These are phyloP conservation scores for Alces alces DNA, from an alignment of 2,113 vertebrate species.

Conservation along the genomic window DNA sequence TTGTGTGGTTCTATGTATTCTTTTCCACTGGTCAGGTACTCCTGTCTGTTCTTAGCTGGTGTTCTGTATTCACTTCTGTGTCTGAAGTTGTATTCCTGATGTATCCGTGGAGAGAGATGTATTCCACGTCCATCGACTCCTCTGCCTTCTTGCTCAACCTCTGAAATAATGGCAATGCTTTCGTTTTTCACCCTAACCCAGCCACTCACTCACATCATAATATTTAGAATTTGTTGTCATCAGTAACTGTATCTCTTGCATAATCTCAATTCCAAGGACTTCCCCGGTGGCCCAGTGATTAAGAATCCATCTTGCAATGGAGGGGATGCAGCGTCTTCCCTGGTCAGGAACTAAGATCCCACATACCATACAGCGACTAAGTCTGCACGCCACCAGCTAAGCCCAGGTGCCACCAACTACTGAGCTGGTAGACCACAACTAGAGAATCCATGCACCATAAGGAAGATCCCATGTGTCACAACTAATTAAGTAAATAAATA, in stretches of 20 bases:
- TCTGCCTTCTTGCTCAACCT: not conserved
- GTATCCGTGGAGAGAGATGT: not conserved
- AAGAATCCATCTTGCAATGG: not conserved
- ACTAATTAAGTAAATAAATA: not conserved
- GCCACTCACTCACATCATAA: not conserved
- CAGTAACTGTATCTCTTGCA: not conserved
- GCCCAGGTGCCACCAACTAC: not conserved
- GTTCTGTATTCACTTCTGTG: not conserved
- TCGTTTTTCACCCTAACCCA: not conserved
- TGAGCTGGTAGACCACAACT: not conserved
- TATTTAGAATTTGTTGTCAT: not conserved
- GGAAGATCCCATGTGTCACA: not conserved
- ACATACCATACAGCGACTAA: not conserved
- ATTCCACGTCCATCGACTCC: not conserved
- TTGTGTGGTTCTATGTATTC: not conserved
- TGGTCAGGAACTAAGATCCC: not conserved
- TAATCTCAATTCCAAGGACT: not conserved
- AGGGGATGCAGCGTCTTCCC: not conserved
- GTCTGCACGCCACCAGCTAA: not conserved
- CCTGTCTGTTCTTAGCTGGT: not conserved
- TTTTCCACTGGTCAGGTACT: not conserved
- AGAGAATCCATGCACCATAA: not conserved
- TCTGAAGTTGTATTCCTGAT: not conserved
- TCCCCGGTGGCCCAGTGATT: not conserved
- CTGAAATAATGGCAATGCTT: not conserved